Base-by-base conservation (phyloP, 2,113 vertebrate genomes). In the Paralichthys olivaceus region DNA sequence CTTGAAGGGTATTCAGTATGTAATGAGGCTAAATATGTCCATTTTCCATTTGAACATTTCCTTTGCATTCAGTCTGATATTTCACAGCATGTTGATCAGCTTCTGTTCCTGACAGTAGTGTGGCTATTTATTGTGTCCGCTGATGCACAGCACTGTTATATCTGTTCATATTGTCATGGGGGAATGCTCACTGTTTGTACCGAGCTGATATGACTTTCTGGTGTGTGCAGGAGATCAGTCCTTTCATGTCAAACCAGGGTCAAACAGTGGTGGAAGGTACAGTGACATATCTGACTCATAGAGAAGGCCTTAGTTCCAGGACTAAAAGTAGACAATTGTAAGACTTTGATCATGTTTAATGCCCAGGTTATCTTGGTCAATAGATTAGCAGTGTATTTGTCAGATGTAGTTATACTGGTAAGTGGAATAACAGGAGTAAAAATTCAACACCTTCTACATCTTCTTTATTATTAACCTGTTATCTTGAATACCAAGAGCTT, bases 201-300 rank as follows among this genome's bases (percentile, higher is more conserved):
- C 14, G 47, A 62, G 54, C 66, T 64, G 47, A 57, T 72, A 53
- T 75, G 28, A 72, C 34, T 74, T 29, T 66, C 26, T 34, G 72
- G 69, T 83, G 19, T 77, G 20, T 87, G 40, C 25, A 23, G 68
- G 58, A 56, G 58, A 56, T 56, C 60, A 56, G 45, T n/a, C 64
- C 26, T 19, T 53, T 83, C 47, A 26, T 57, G 58, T 69, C 73
- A 79, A 85, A 88, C 88, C 89, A 85, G 79, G 86, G 83, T 88
- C 88, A 87, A 88, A 73, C 69, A 22, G 47, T 17, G 6, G 47
- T 6, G 47, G 19, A 20, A 20, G 47, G 47, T 19, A 49, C 15
- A 49, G 19, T 53, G 19, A n/a, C 20, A 53, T 51, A 8, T 51
- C 20, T 47, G 45, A 47, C 17, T 23, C 9, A 49, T 6, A 49